phyloP scores from a whole-genome alignment of 1,140 invertebrate species.

The Pectinophora gossypiella region DNA sequence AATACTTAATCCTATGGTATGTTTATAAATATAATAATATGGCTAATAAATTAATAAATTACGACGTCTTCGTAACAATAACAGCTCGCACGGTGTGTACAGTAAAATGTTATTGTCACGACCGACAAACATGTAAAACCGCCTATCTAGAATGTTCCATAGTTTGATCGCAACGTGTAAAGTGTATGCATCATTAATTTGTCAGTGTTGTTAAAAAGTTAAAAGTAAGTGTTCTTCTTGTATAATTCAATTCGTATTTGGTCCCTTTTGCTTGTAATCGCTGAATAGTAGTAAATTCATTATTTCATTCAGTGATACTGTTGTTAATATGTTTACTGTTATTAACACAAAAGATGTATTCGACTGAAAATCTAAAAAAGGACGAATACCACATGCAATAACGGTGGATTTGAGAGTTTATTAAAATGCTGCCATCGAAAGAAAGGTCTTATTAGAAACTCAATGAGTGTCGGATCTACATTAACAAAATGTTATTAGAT shows the following conservation, averaged over 20 bases:
- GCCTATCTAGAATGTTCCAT: constrained; percentile 46
- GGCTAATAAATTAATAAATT: constrained; percentile 69
- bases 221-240: constrained; percentile 40
- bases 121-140: constrained; percentile 37
- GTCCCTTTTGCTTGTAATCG: constrained; percentile 73
- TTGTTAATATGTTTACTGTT: constrained; percentile 30
- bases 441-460: constrained; percentile 2
- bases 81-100: constrained; percentile 26
- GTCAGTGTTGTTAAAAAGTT: constrained; percentile 58
- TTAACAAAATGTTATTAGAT: constrained; percentile 63
- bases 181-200: constrained; percentile 39
- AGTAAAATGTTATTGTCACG: constrained; percentile 38
- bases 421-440: constrained; percentile 5
- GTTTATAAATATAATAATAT: constrained; percentile 72
- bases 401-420: constrained; percentile 20
- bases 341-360: constrained; percentile 38
- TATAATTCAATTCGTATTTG: constrained; percentile 58
- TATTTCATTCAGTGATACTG: constrained; percentile 38
- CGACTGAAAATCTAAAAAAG: constrained; percentile 43
- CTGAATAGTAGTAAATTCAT: constrained; percentile 42
- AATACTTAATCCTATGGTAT: constrained; percentile 72
- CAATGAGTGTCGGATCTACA: constrained; percentile 30
- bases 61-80: constrained; percentile 48
- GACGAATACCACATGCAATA: constrained; percentile 45
- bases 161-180: constrained; percentile 33